Conservation (phyloP, 2,113 vertebrate genomes). For the Centropristis striata region DNA sequence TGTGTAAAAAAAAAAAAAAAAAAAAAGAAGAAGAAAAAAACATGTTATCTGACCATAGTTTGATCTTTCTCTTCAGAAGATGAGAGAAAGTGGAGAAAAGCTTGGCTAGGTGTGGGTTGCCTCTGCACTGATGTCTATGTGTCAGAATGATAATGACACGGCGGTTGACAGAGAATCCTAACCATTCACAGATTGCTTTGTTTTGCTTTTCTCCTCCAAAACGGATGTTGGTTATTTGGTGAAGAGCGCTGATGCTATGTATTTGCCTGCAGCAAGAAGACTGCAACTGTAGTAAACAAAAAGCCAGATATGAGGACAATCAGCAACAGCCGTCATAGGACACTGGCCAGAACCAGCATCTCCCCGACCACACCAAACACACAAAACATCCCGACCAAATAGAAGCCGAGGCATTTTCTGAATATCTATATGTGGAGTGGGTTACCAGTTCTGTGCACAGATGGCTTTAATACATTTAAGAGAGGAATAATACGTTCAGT, state of each 20-base stretch:
- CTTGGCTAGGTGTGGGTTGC: conserved; percentile 28
- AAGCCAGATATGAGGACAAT: conserved; percentile 64
- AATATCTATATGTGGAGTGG: conserved; percentile 52
- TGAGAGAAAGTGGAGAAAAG: neutral
- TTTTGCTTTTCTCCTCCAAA: conserved; percentile 61
- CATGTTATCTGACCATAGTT: neutral
- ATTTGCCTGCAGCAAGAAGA: conserved; percentile 56
- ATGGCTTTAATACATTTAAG: conserved; percentile 74
- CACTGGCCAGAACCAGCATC: conserved; percentile 56
- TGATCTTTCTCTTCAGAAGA: conserved; percentile 8
- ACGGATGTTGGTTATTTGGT: conserved; percentile 68
- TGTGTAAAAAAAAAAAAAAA: neutral
- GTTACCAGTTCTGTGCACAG: conserved; percentile 63
- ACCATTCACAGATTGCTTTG: conserved; percentile 66
- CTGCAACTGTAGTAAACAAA: conserved; percentile 65
- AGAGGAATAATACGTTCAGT: conserved; percentile 58
- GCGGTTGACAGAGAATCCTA: conserved; percentile 65
- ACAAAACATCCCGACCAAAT: conserved; percentile 40
- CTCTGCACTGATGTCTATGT: conserved; percentile 45
- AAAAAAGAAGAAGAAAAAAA: neutral
- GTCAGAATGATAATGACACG: conserved; percentile 64
- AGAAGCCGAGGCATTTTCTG: conserved; percentile 40
- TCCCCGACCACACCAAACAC: conserved; percentile 65
- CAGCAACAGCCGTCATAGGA: conserved; percentile 54
- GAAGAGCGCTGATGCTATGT: conserved; percentile 38